Percentiles rank a stretch among this genome's conserved stretches.
These are phyloP conservation scores for Dermolepida albohirtum DNA, from an alignment of 2,888 invertebrate genomes.

Conservation along the genomic window DNA sequence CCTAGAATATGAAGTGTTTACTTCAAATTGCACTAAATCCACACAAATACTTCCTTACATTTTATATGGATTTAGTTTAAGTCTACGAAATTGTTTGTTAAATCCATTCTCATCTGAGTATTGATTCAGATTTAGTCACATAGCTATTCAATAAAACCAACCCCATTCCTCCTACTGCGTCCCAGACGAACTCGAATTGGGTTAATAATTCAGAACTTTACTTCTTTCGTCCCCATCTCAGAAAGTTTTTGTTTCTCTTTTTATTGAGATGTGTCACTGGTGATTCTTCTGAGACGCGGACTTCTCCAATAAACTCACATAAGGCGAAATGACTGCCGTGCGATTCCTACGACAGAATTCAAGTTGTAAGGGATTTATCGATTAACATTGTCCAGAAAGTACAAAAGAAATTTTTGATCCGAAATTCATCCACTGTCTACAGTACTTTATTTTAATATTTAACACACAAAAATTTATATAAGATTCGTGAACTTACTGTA, in stretches of 20 bases:
- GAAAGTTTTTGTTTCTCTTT: constrained; percentile 31
- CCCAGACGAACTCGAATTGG: constrained; percentile 33
- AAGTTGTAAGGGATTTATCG: constrained; percentile 2
- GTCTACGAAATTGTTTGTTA: constrained; percentile 19
- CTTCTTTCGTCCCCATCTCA: constrained; percentile 29
- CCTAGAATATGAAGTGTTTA: neutral
- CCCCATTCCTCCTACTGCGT: constrained; percentile 11
- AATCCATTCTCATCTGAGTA: constrained; percentile 31
- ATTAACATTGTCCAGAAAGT: constrained; percentile 13
- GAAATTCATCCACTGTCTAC: too few relatives aligned
- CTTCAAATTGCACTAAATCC: too few relatives aligned
- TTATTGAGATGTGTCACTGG: constrained; percentile 35
- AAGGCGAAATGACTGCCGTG: constrained; percentile 29
- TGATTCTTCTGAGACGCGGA: constrained; percentile 29
- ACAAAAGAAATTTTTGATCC: neutral
- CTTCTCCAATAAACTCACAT: constrained; percentile 22
- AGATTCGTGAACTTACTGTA: too few relatives aligned
- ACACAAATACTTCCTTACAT: neutral
- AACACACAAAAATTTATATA: too few relatives aligned
- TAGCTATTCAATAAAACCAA: constrained; percentile 24
- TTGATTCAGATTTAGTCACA: constrained; percentile 36
- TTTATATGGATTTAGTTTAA: constrained; percentile 3
- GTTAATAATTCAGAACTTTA: constrained; percentile 41
- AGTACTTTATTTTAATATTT: too few relatives aligned
- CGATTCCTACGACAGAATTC: constrained; percentile 10